Base-by-base conservation (phyloP, 1,140 invertebrate genomes). In the Reticulitermes speratus region DNA sequence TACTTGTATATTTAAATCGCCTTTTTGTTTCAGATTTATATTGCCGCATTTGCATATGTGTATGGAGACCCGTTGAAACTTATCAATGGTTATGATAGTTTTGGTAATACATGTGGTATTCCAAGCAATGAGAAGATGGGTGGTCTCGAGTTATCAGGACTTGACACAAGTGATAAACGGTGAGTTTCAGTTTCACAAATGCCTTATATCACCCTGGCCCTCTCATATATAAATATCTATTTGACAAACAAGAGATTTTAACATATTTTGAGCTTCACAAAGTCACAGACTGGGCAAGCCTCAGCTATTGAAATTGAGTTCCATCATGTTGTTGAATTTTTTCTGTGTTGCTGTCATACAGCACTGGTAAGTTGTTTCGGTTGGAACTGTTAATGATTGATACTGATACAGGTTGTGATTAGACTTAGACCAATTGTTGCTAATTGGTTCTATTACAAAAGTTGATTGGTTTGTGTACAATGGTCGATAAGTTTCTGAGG, bases 61-160 rank as follows among this genome's bases (percentile, higher is more conserved):
- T 97, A 97, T 91, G 97, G 97, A 0, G 97, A 97, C 92, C 97
- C 97, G 8, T 90, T 95, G 88, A 93, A 97, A 87, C 93, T 98
- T 12, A 95, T 98, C 87, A 97, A 98, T 93, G 97, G 98, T 82
- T 98, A 97, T 91, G 97, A 99, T 90, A 98, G 97, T 88, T 98
- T 97, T 93, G 97, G 97, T n/a, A 98, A 99, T 90, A 97, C 96
- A 52, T 99, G 98, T 91, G 97, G 97, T 44, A 94, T 96, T 82
- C 94, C 95, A 88, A 94, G 94, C 87, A 96, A 97, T 90, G 94
- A 94, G 87, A 94, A 94, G 87, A 94, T 97, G 87, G 94, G 94
- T 48, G 94, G 95, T 88, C 93, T 96, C 88, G 93, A 95, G 12
- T 91, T 96, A 59, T 96, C 96, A 25, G 97, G 97, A 25, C 92